phyloP scores from a whole-genome alignment of 2,888 invertebrate genomes.

The Selenia dentaria region DNA sequence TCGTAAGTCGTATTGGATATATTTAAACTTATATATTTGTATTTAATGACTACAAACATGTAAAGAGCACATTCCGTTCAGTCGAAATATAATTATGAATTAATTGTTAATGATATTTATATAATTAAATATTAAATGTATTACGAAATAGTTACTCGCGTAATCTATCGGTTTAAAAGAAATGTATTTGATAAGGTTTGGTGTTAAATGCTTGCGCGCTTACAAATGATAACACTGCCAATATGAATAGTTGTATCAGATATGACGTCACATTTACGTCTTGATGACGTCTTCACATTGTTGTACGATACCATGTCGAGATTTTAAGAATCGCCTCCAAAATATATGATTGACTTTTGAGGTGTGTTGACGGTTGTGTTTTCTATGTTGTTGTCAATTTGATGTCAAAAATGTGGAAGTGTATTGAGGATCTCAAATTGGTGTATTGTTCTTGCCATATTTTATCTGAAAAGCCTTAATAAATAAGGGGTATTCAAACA shows the following conservation, averaged over 20 bases:
- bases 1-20: slow-evolving; percentile 59
- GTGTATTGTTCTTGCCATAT: too few species aligned
- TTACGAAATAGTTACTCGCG: slow-evolving; percentile 54
- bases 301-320: too few species aligned
- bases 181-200: slow-evolving; percentile 34
- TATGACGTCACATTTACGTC: neutral
- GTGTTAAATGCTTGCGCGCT: slow-evolving; percentile 42
- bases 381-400: too few species aligned
- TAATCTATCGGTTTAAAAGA: slow-evolving; percentile 35
- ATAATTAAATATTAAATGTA: slow-evolving; percentile 51
- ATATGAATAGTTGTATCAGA: neutral
- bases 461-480: too few species aligned
- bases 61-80: slow-evolving; percentile 81
- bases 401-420: too few species aligned
- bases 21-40: slow-evolving; percentile 57
- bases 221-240: neutral
- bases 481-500: too few species aligned
- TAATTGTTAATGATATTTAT: slow-evolving; percentile 53
- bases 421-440: too few species aligned
- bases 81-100: slow-evolving; percentile 51
- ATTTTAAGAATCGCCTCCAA: too few species aligned
- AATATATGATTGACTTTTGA: too few species aligned
- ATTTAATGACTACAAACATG: slow-evolving; percentile 64
- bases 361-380: too few species aligned
- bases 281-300: too few species aligned